Evolutionary conservation across 2,113 vertebrate species (phyloP).

Genomic region (Diadophis punctatus): DNA sequence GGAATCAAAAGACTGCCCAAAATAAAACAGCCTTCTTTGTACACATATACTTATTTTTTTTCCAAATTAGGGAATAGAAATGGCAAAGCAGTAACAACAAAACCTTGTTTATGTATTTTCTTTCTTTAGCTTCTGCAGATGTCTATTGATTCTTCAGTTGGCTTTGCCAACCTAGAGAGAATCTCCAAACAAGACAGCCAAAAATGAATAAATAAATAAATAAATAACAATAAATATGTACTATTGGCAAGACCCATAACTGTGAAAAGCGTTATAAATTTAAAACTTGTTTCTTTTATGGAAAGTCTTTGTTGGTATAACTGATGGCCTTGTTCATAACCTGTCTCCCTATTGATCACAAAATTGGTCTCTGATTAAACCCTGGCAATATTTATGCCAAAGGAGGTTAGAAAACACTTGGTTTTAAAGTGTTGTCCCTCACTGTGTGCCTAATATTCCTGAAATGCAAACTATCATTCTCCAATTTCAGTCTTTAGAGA

Average conservation of each 20-base stretch:
- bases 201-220: neutral
- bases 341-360: neutral
- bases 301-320: conserved; percentile 6
- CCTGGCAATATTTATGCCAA: neutral
- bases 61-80: neutral
- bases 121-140: neutral
- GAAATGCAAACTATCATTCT: neutral
- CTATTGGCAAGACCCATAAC: neutral
- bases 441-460: neutral
- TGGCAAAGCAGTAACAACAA: neutral
- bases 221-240: neutral
- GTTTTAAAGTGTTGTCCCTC: neutral
- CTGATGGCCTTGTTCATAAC: neutral
- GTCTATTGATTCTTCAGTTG: neutral
- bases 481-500: neutral
- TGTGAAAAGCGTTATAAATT: neutral
- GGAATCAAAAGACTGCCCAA: neutral
- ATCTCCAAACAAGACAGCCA: neutral
- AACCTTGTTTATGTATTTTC: neutral
- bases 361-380: neutral
- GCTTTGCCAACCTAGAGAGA: neutral
- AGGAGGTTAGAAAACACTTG: neutral
- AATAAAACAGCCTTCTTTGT: neutral
- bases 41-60: neutral
- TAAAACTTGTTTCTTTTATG: neutral